Base-by-base conservation (phyloP, 2,797 vertebrate species). In the Chanos chanos region DNA sequence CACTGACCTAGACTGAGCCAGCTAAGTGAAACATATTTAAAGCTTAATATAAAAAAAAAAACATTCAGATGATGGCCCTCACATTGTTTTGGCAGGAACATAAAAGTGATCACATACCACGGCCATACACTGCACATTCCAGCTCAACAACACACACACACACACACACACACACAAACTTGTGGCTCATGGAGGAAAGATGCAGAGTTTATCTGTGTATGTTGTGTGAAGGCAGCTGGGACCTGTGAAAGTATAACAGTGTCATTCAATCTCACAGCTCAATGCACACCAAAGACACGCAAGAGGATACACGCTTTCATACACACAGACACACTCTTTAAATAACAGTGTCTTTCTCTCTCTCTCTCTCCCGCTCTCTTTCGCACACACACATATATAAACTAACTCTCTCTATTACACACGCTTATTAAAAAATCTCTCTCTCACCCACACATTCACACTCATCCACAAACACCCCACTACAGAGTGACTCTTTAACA, bases 51-150 rank as follows among this genome's bases (percentile, higher is more conserved):
- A n/a, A n/a, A n/a, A n/a, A n/a, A n/a, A n/a, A n/a, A n/a, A n/a
- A n/a, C 12, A 16, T 30, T 59, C 36, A n/a, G 24, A 50, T n/a
- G n/a, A n/a, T n/a, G n/a, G n/a, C n/a, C 45, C 34, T 44, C 33
- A 57, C 36, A 18, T 53, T 45, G 31, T 4, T 47, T 12, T 58
- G 37, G 41, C 28, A 39, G 57, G 56, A 36, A 52, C 15, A 12
- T 24, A 25, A 49, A 52, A 50, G 1, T 54, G n/a, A 66, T n/a
- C n/a, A n/a, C n/a, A n/a, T n/a, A n/a, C n/a, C n/a, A n/a, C n/a
- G n/a, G n/a, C n/a, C n/a, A n/a, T n/a, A n/a, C 4, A 19, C 19
- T 18, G 16, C 40, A 49, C 52, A 53, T 15, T 31, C 41, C 19
- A 31, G 18, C 16, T 19, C 18, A 31, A 21, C 40, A 2, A 31